A percentile compares a stretch with the other conserved stretches of the same genome.
Conservation (phyloP, 2,113 vertebrate species). For the Oreochromis tanganicae region DNA sequence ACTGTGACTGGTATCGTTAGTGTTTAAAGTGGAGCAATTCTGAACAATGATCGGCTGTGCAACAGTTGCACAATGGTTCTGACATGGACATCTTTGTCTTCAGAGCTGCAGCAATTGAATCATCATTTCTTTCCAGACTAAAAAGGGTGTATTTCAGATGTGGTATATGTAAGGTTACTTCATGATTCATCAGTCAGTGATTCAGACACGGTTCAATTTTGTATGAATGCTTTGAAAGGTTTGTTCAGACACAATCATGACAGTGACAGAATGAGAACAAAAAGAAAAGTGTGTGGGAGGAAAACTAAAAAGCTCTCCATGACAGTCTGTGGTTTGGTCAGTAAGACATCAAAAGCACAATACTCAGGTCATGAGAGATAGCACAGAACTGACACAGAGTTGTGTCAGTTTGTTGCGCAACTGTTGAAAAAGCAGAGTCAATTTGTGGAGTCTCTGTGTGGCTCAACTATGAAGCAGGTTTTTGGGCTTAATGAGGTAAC, state of each 20-base stretch:
- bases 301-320: not conserved
- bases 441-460: not conserved
- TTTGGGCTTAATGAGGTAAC: not conserved
- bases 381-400: not conserved
- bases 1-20: not conserved
- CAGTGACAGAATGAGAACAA: not conserved
- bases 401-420: not conserved
- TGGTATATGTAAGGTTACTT: not conserved
- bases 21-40: not conserved
- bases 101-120: not conserved
- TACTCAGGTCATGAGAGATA: accelerated
- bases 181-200: not conserved
- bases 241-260: not conserved
- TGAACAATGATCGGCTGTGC: not conserved
- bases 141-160: accelerated
- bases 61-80: too few relatives aligned
- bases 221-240: not conserved
- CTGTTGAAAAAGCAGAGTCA: not conserved
- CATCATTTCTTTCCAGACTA: not conserved
- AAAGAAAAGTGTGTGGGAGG: not conserved
- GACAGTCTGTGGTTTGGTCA: not conserved
- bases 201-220: not conserved
- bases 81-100: too few relatives aligned
- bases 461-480: not conserved
- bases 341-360: not conserved